Base-by-base conservation (phyloP, 2,888 invertebrate species). In the Meteorus cinctellus region DNA sequence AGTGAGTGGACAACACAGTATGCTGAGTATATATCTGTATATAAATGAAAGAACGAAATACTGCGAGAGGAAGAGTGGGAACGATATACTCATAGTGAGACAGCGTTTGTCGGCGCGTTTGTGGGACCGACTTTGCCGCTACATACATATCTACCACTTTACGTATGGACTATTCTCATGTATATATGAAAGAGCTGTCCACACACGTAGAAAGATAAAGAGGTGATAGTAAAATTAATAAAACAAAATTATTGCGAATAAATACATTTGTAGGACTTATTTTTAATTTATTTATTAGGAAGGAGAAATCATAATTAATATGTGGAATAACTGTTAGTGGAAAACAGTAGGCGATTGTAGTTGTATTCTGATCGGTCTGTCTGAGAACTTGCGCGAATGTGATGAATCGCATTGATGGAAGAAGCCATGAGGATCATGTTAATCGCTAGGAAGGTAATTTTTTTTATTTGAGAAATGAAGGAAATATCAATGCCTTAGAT, bases 91-190 rank as follows among this genome's bases (percentile, higher is more conserved):
- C 82, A 84, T 85, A 87, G 84, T 83, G 84, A 85, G 87, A 87
- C 88, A 87, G 79, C 87, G 88, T 88, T 88, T 88, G 88, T 88
- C 88, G 88, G 88, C 88, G 71, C 88, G 87, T 88, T 88, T 88
- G 88, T 86, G 85, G 82, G 81, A 82, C 86, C 88, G 88, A 85
- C 81, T 84, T 85, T 83, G 81, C 77, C 80, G 86, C 83, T 82
- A 83, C 82, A 79, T 86, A 55, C n/a, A 8, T 55, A 19, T 55
- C n/a, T n/a, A 55, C 55, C 4, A 55, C 55, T 48, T 14, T 48
- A 16, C 48, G n/a, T 48, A 48, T 48, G 4, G n/a, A 48, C 6
- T 48, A 48, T 55, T 55, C 16, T 4, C 19, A 55, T 55, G n/a
- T 19, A 24, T 55, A 19, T 24, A 24, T 55, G 10, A 6, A 19